phyloP scores from a whole-genome alignment of 2,797 vertebrate genomes.

The Liasis olivaceus region DNA sequence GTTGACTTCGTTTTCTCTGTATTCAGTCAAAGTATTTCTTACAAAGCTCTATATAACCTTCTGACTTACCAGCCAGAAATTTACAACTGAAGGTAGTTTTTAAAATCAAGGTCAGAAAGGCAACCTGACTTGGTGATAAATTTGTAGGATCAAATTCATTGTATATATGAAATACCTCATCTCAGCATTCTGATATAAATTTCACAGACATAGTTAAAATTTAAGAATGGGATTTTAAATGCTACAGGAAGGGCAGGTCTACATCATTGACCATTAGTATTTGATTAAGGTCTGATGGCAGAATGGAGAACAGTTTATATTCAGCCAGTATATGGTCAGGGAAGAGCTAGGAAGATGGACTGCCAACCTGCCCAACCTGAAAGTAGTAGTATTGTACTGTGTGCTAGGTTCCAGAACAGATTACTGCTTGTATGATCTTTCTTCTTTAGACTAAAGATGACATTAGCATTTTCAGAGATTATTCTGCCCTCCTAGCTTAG shows the following conservation, averaged over 20 bases:
- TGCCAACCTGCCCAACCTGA: not conserved
- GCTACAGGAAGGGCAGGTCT: not conserved
- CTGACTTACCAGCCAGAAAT: conserved; percentile 9
- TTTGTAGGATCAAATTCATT: not conserved
- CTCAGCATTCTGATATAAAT: not conserved
- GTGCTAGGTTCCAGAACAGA: not conserved
- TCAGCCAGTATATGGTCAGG: not conserved
- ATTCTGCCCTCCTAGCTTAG: not conserved
- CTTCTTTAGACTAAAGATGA: not conserved
- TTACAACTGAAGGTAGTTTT: not conserved
- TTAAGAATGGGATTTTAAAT: not conserved
- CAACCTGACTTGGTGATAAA: not conserved
- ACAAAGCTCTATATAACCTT: not conserved
- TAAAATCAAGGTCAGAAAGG: conserved; percentile 13
- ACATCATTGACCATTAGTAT: not conserved
- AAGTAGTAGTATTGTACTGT: not conserved
- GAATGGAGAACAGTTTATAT: not conserved
- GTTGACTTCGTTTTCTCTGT: not conserved
- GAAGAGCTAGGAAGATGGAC: not conserved
- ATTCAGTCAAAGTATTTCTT: not conserved
- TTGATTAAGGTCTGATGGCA: not conserved
- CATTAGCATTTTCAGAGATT: not conserved
- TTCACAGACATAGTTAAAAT: not conserved
- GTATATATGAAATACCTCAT: not conserved
- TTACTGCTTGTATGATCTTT: not conserved